These are phyloP conservation scores for Ctenopoma kingsleyae DNA, from an alignment of 2,797 vertebrate genomes.

Conservation along the genomic window DNA sequence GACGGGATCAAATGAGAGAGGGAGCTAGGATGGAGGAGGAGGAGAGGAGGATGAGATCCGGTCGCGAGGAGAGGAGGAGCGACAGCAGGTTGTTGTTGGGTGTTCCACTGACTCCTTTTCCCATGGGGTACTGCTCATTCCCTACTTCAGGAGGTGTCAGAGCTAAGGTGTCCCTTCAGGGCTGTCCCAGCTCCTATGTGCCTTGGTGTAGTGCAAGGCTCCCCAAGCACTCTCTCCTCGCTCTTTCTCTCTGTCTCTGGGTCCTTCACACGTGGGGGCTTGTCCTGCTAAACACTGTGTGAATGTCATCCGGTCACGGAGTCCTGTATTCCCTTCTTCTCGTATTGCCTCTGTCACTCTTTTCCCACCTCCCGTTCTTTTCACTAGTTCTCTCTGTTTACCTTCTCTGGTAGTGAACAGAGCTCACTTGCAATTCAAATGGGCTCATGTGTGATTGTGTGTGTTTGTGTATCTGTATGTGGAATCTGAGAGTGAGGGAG, in stretches of 20 bases:
- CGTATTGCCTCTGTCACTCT: constrained; percentile 19
- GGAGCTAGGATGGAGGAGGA: constrained; percentile 62
- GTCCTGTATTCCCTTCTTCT: constrained; percentile 37
- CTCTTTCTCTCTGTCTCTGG: constrained; percentile 39
- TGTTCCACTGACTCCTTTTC: constrained; percentile 72
- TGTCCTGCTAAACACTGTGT: constrained; percentile 56
- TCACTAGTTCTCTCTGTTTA: constrained; percentile 55
- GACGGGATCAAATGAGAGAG: constrained; percentile 77
- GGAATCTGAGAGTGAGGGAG: constrained; percentile 71
- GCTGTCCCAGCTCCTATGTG: constrained; percentile 50
- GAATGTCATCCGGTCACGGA: constrained; percentile 69
- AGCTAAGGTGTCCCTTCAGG: constrained; percentile 68
- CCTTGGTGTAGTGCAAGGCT: constrained; percentile 27
- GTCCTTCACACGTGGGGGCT: constrained; percentile 66
- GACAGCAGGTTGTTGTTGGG: constrained; percentile 78
- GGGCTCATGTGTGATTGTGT: constrained; percentile 67
- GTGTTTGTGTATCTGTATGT: constrained; percentile 62
- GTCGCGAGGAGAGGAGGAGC: constrained; percentile 76
- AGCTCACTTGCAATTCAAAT: constrained; percentile 77
- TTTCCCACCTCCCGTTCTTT: constrained; percentile 27
- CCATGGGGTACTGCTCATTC: constrained; percentile 56
- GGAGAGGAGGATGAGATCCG: constrained; percentile 60
- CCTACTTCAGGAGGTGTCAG: constrained; percentile 60
- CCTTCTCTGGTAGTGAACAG: constrained; percentile 55
- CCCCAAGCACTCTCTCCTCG: constrained; percentile 31